Conservation (phyloP, 2,888 invertebrate genomes). For the Sphaeridia pumilis region DNA sequence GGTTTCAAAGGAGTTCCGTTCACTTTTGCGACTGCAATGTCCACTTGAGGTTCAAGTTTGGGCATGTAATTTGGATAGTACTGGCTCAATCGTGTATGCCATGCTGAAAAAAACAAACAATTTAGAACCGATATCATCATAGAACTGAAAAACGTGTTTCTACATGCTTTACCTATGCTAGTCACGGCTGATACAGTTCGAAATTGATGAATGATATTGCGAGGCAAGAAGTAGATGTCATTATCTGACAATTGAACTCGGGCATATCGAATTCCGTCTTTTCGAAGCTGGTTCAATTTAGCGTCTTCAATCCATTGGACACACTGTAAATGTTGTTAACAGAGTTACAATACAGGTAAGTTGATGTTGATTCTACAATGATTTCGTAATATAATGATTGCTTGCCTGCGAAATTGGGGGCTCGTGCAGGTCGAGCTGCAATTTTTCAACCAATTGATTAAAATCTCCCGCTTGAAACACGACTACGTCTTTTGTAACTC, state of each 20-base stretch:
- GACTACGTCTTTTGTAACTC: slow-evolving; percentile 95
- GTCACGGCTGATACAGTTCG: slow-evolving; percentile 88
- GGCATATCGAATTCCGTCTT: slow-evolving; percentile 89
- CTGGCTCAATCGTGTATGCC: slow-evolving; percentile 88
- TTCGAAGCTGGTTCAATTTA: slow-evolving; percentile 83
- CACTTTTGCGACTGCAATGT: background rate
- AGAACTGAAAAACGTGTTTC: no score
- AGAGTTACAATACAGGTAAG: no score
- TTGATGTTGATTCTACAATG: no score
- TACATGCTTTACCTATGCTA: slow-evolving; percentile 72
- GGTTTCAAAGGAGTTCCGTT: slow-evolving; percentile 2
- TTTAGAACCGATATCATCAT: background rate
- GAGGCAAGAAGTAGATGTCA: slow-evolving; percentile 93
- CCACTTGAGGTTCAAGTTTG: slow-evolving; percentile 25
- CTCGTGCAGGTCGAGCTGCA: slow-evolving; percentile 92
- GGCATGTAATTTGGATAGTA: slow-evolving; percentile 58
- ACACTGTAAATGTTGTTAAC: slow-evolving; percentile 56
- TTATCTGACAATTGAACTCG: slow-evolving; percentile 83
- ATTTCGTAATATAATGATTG: no score
- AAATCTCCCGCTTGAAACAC: slow-evolving; percentile 95
- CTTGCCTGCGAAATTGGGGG: slow-evolving; percentile 88
- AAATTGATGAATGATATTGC: slow-evolving; percentile 97
- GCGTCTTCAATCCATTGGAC: slow-evolving; percentile 91
- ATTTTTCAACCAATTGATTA: slow-evolving; percentile 70
- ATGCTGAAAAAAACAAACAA: slow-evolving; percentile 51